phyloP scores from a whole-genome alignment of 2,797 vertebrate genomes.

The Sciurus vulgaris region DNA sequence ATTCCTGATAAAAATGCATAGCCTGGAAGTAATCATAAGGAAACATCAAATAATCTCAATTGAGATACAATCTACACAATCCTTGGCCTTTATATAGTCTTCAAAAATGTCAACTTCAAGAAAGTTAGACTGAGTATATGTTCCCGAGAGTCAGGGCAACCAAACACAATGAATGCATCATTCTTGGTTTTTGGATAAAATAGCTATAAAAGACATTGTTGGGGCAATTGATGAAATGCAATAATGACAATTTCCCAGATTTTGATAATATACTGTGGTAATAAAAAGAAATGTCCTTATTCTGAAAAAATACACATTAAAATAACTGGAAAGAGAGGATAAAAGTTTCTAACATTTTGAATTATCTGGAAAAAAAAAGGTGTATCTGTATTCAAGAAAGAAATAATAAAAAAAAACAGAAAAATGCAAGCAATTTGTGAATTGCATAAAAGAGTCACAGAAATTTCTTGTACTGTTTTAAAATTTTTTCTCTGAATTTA shows the following conservation, averaged over 20 bases:
- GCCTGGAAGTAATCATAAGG: neutral
- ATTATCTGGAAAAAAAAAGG: constrained; percentile 12
- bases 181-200: neutral
- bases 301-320: neutral
- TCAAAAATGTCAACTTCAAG: neutral
- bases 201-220: neutral
- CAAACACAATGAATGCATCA: neutral
- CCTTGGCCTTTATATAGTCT: neutral
- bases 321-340: neutral
- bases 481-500: constrained; percentile 3
- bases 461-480: neutral
- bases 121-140: neutral
- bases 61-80: neutral
- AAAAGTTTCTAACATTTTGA: neutral
- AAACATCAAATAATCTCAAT: neutral
- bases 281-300: neutral
- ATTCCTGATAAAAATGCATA: neutral
- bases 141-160: neutral
- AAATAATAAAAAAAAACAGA: neutral
- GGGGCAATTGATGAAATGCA: neutral
- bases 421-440: neutral
- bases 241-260: neutral
- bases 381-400: neutral
- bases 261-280: neutral
- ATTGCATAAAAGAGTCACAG: neutral